Evolutionary conservation across 2,113 vertebrate genomes (phyloP), one percentile per base, ranked within the genome.

Genomic region (Cyanistes caeruleus): DNA sequence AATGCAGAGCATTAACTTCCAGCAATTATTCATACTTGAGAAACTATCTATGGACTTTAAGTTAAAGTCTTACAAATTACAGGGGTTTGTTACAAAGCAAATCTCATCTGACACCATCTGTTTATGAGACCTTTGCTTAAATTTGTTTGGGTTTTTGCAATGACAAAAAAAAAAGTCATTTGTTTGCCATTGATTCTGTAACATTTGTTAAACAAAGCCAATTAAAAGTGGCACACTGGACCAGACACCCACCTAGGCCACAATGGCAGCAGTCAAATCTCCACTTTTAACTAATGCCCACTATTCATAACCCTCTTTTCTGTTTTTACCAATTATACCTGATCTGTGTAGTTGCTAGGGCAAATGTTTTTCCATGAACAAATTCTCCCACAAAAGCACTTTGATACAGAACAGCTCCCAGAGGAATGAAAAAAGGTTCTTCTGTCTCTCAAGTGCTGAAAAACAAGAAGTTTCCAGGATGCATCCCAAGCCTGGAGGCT

Each of bases 391-490:
- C 78, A 85, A 90, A 85, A 87, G 24, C 70, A 85, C 94, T 90
- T 49, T 62, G 58, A 92, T n/a, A 58, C 17, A 84, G 21, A 90
- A 58, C 70, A 95, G 78, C 16, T 94, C 51, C 76, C 68, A 48
- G 53, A 89, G 67, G 77, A 72, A 89, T 0, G 23, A 69, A 82
- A 76, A 81, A 87, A 79, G 82, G 87, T 60, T 91, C 87, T 91
- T 67, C 67, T 87, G 72, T 77, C 79, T 83, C 87, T 6, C 0
- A 92, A 86, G 79, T n/a, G 48, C 21, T 80, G 67, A 51, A 77
- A 87, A 75, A 27, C 77, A 87, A 53, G 37, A 75, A 63, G 82
- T 93, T 96, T 91, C 82, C 95, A 92, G 56, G 30, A 80, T 2
- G 3, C 2, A 11, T 65, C 72, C 88, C 79, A 76, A 87, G 82